Base-by-base conservation (phyloP, 1,140 invertebrate genomes). In the Vanessa atalanta region DNA sequence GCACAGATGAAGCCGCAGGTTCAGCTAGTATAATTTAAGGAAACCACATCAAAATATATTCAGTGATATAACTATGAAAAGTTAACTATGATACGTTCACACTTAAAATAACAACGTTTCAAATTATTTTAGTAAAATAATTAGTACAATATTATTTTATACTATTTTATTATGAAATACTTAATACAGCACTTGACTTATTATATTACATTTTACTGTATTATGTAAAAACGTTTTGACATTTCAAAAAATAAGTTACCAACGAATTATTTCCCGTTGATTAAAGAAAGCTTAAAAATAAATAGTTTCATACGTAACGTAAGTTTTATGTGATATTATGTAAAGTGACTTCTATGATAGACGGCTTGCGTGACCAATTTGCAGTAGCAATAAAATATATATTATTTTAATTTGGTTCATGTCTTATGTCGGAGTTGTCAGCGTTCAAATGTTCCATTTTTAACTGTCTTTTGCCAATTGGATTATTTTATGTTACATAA, bases 281-380 rank as follows among this genome's bases (percentile, higher is more conserved):
- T 57, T 55, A 65, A 72, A 63, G 51, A 72, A 57, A 72, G 69
- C 57, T 63, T 57, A 47, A 55, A 65, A 65, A 26, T 31, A 55
- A 43, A 43, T 31, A 31, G 26, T 0, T 31, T 31, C 26, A 31
- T 55, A 65, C 63, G 15, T 65, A 65, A 71, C 61, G 23, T 31
- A n/a, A 51, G 14, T 60, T 66, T 66, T 16, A 47, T 61, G 26
- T 66, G 12, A 6, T 66, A 65, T 77, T 72, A 73, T 73, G 75
- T 77, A 73, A 76, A 72, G 26, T 61, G 43, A 73, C 47, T 77
- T 69, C 68, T 60, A 69, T 69, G 66, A 69, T 73, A 37, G 70
- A 63, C 26, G 20, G 48, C 37, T 77, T 47, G 66, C 71, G 71
- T 77, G 75, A 73, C 47, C 70, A 65, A 67, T 72, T 65, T 60